Conservation (phyloP, 2,797 vertebrate species). For the Cephalopachus bancanus region DNA sequence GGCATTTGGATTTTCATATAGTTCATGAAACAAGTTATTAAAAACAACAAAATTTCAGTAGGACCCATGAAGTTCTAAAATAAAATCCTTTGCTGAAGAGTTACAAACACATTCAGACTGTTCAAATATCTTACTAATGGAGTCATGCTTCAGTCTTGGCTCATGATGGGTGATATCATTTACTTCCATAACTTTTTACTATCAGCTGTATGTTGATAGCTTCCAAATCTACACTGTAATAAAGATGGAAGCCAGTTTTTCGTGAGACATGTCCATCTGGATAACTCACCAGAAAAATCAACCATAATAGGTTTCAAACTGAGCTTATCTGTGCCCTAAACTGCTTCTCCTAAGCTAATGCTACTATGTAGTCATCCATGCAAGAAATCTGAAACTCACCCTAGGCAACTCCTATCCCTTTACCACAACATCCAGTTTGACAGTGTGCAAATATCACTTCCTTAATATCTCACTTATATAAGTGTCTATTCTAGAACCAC, state of each 20-base stretch:
- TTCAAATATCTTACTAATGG: neutral
- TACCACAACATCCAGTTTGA: neutral
- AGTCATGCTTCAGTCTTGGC: neutral
- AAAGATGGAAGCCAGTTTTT: neutral
- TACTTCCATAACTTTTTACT: neutral
- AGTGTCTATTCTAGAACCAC: neutral
- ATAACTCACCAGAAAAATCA: neutral
- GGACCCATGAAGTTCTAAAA: neutral
- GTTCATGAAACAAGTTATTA: neutral
- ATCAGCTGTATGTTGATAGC: neutral
- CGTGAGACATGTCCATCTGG: neutral
- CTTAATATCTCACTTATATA: neutral
- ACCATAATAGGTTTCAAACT: neutral
- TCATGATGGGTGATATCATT: neutral
- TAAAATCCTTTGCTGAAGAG: neutral
- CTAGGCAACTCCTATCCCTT: neutral
- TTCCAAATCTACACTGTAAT: neutral
- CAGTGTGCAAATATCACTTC: neutral
- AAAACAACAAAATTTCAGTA: neutral
- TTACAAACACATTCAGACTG: neutral
- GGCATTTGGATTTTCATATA: neutral
- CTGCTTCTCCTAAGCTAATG: neutral
- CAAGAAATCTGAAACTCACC: neutral
- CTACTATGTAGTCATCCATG: neutral
- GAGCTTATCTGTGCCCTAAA: constrained; percentile 1